A percentile compares a stretch with the other conserved stretches of the same genome.
Evolutionary conservation across 2,113 vertebrate species (phyloP).

Genomic region (Periophthalmodon schlosseri): DNA sequence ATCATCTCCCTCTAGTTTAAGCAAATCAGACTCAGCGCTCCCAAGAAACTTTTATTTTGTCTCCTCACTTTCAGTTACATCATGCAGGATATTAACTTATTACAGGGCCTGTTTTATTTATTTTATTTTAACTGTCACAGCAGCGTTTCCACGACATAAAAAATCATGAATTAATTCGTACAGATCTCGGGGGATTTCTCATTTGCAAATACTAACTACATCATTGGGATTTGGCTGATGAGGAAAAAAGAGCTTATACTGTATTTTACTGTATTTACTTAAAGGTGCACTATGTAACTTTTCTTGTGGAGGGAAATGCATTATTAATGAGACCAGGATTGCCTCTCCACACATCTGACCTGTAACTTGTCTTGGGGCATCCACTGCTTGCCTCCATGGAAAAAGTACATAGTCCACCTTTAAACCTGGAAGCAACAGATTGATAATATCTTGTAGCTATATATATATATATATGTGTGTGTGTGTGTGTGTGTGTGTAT

Average conservation of each 20-base stretch:
- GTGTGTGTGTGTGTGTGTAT: no score
- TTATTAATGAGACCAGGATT: no score
- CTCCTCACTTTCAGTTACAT: conserved; percentile 26
- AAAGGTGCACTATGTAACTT: no score
- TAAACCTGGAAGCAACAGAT: no score
- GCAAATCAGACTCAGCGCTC: conserved; percentile 25
- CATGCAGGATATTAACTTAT: conserved; percentile 19
- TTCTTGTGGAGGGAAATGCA: no score
- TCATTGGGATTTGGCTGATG: conserved; percentile 51
- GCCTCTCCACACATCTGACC: no score
- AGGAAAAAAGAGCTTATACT: conserved; percentile 37
- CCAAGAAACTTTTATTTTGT: conserved; percentile 11
- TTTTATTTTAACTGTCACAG: no score
- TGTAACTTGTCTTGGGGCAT: no score
- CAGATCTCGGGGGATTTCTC: conserved; percentile 65
- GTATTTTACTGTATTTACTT: neutral
- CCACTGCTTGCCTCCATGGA: no score
- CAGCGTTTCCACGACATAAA: conserved; percentile 68
- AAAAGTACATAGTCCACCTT: no score
- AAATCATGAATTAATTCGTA: conserved; percentile 74
- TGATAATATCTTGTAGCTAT: no score
- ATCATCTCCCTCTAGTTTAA: conserved; percentile 15
- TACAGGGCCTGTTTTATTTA: neutral
- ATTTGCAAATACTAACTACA: conserved; percentile 68
- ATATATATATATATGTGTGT: no score